Evolutionary conservation across 2,797 vertebrate genomes (phyloP), one percentile per base, ranked within the genome.

Genomic region (Micropoecilia bifurca): DNA sequence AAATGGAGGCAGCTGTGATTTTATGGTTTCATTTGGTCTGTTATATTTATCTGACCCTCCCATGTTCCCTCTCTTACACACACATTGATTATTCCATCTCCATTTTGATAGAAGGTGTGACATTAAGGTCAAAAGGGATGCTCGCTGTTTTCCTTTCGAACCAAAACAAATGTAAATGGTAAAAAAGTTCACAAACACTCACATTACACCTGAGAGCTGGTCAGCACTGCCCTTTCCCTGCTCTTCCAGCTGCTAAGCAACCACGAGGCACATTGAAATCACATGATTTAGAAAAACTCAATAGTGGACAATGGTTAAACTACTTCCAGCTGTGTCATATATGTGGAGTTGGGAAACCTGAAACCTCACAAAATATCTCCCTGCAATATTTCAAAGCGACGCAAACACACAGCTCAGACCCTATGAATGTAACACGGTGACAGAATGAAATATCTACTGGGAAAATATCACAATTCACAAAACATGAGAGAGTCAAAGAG

Each of bases 21-120:
- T 89, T 90, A 89, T 89, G 85, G 80, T 86, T 93, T 91, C 91
- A 93, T 93, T 87, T 77, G 78, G 74, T 82, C 79, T 63, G 85
- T 89, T 91, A 88, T 91, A 91, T 92, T 91, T 91, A 91, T 91
- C 86, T 86, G 89, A 92, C 90, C 86, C 85, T 82, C 77, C 76
- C 81, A 76, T 83, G 87, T 85, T 75, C 74, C 84, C 75, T 82
- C 59, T 12, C 81, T 46, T 33, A 69, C 72, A 50, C 74, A 74
- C 74, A 47, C 76, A 84, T 77, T 84, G 87, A 93, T 92, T 92
- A 90, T 92, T 91, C 87, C 80, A 89, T 91, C 81, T 88, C 80
- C 61, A 71, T 86, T 81, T 78, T 87, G 72, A 87, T 85, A 47
- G 57, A 39, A 66, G 76, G 78, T 85, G 82, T 36, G 68, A 48